phyloP scores from a whole-genome alignment of 2,797 vertebrate genomes.

The Enteromius treurensis region DNA sequence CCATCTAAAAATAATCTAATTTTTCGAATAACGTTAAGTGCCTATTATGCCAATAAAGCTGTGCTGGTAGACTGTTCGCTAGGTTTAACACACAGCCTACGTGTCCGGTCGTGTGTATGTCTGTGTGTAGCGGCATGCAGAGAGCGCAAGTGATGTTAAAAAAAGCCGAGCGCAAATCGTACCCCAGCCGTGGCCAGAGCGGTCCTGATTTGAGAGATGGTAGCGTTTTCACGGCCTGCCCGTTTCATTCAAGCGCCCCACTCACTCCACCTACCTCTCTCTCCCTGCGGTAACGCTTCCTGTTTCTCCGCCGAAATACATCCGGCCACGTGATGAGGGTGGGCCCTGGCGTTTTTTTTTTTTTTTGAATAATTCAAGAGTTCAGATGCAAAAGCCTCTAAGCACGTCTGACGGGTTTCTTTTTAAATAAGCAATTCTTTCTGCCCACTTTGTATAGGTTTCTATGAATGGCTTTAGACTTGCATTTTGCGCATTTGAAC shows the following conservation, averaged over 20 bases:
- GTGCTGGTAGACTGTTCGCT: slow-evolving; percentile 2
- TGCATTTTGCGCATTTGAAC: too few species aligned
- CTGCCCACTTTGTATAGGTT: too few species aligned
- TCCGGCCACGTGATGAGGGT: slow-evolving; percentile 51
- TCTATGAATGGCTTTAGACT: too few species aligned
- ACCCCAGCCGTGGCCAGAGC: slow-evolving; percentile 56
- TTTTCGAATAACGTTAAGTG: neutral
- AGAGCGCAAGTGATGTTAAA: slow-evolving; percentile 1
- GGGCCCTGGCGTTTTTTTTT: neutral
- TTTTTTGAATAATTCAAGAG: too few species aligned
- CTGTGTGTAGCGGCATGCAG: slow-evolving; percentile 2
- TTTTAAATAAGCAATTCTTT: too few species aligned
- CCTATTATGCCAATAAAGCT: neutral
- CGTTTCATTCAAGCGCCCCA: slow-evolving; percentile 33
- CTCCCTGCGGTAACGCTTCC: slow-evolving; percentile 46
- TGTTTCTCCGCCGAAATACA: slow-evolving; percentile 35
- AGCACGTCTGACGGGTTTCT: too few species aligned
- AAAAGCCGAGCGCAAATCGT: slow-evolving; percentile 32
- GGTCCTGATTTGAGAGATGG: slow-evolving; percentile 41
- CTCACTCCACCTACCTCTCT: slow-evolving; percentile 44
- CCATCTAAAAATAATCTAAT: neutral
- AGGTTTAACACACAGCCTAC: slow-evolving; percentile 14
- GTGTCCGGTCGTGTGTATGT: neutral
- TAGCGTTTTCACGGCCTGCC: slow-evolving; percentile 54
- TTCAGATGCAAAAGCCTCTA: too few species aligned